Evolutionary conservation across 2,888 invertebrate genomes (phyloP), one percentile per base, ranked within the genome.

Genomic region (Eudemis profundana): DNA sequence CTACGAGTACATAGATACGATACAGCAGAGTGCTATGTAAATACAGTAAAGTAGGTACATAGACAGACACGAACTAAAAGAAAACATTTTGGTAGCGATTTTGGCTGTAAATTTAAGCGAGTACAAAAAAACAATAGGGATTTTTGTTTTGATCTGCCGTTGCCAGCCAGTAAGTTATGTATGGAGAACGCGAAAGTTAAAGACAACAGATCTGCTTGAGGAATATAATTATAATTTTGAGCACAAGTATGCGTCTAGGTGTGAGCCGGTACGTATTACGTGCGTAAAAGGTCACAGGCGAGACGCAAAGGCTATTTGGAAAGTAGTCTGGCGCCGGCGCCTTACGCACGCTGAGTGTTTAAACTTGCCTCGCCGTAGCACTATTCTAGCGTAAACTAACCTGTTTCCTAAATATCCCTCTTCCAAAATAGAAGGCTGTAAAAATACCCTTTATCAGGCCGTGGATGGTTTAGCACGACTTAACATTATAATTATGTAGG

Each of bases 221-320:
- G 33, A 50, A 50, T 53, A 38, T 56, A 19, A 42, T 64, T 53
- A 38, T 56, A 19, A 42, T 64, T 51, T 51, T 38, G n/a, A 33
- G 40, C 27, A 44, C 21, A 42, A 44, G 23, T 40, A 46, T 15
- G 44, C 38, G 12, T 44, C 62, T 65, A 65, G 68, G 65, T 15
- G 64, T 59, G 40, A 47, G 36, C 36, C 77, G 78, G 82, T 82
- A 82, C 81, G 79, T 82, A 77, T 81, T 53, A 53, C 82, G 78
- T 77, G 84, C 88, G 84, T 87, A 89, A 90, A 90, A 91, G 91
- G 91, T 91, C 90, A 88, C 84, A 86, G 86, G 84, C 90, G 85
- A 90, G 91, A 90, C 91, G 74, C 78, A 85, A 89, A 90, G 89
- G 90, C 88, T 89, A 88, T 87, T 87, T 87, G 86, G 87, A 90